phyloP scores from a whole-genome alignment of 2,797 vertebrate species.

The Clarias pachynema region DNA sequence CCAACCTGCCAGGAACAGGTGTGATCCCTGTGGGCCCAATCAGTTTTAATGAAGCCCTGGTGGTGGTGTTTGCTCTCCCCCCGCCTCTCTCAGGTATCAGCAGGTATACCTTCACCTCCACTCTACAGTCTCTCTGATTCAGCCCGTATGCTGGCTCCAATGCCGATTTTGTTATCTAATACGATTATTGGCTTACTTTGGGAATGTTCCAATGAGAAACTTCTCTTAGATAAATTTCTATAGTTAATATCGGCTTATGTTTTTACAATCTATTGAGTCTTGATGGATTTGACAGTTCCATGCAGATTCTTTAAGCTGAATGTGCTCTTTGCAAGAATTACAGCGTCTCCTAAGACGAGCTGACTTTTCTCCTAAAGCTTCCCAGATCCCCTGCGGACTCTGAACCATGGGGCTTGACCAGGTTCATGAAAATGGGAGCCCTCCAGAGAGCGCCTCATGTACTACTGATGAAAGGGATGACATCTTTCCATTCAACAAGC shows the following conservation, averaged over 20 bases:
- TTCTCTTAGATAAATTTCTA: too few species aligned
- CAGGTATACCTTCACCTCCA: conserved; percentile 45
- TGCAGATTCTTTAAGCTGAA: background rate
- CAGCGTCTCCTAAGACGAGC: background rate
- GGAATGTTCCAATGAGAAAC: background rate
- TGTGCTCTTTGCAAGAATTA: conserved; percentile 11
- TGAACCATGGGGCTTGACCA: conserved; percentile 39
- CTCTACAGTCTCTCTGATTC: conserved; percentile 40
- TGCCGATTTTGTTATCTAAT: background rate
- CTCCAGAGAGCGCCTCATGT: conserved; percentile 47
- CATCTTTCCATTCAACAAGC: conserved; percentile 49
- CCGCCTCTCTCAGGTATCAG: conserved; percentile 55
- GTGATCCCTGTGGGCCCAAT: conserved; percentile 77
- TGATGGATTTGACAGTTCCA: background rate
- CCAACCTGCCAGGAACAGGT: conserved; percentile 77
- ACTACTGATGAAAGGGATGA: conserved; percentile 34
- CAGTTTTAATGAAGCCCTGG: conserved; percentile 86
- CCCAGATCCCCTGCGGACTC: conserved; percentile 28
- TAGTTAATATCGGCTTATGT: background rate
- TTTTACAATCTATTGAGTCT: background rate
- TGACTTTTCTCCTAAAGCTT: conserved; percentile 38
- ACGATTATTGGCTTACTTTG: background rate
- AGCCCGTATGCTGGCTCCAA: conserved; percentile 17
- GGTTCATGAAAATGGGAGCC: conserved; percentile 44
- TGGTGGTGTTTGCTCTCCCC: conserved; percentile 57